phyloP scores from a whole-genome alignment of 2,888 invertebrate genomes.

The Nebria salina region DNA sequence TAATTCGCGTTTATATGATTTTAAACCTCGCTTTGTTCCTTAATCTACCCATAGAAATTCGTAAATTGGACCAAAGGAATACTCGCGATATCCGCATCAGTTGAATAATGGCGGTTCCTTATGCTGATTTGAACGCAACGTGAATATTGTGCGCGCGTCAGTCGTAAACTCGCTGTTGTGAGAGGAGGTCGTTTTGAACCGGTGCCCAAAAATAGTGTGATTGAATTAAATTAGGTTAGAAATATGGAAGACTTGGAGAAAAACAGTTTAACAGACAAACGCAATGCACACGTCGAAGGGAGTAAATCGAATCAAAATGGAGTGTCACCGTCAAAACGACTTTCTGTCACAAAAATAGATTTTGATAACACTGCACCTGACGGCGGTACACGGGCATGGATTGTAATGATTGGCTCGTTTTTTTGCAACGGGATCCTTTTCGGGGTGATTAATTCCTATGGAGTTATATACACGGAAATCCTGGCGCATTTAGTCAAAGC shows the following conservation, averaged over 20 bases:
- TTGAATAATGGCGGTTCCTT: slow-evolving; percentile 19
- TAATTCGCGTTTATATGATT: slow-evolving; percentile 34
- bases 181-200: slow-evolving; percentile 31
- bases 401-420: slow-evolving; percentile 85
- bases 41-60: slow-evolving; percentile 38
- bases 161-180: slow-evolving; percentile 34
- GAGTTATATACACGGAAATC: slow-evolving; percentile 79
- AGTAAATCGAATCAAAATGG: slow-evolving; percentile 40
- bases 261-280: slow-evolving; percentile 35
- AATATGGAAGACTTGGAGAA: slow-evolving; percentile 40
- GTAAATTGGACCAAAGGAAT: slow-evolving; percentile 29
- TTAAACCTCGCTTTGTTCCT: slow-evolving; percentile 34
- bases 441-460: slow-evolving; percentile 90
- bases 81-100: slow-evolving; percentile 9
- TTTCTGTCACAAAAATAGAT: slow-evolving; percentile 45
- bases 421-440: slow-evolving; percentile 90
- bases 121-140: slow-evolving; percentile 17
- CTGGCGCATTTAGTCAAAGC: slow-evolving; percentile 70
- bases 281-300: slow-evolving; percentile 16
- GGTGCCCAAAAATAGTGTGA: slow-evolving; percentile 36
- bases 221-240: slow-evolving; percentile 37
- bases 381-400: slow-evolving; percentile 82
- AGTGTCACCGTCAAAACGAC: slow-evolving; percentile 22
- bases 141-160: slow-evolving; percentile 13
- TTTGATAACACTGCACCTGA: slow-evolving; percentile 69